Conservation (phyloP, 2,888 invertebrate genomes). For the Synanthedon formicaeformis region DNA sequence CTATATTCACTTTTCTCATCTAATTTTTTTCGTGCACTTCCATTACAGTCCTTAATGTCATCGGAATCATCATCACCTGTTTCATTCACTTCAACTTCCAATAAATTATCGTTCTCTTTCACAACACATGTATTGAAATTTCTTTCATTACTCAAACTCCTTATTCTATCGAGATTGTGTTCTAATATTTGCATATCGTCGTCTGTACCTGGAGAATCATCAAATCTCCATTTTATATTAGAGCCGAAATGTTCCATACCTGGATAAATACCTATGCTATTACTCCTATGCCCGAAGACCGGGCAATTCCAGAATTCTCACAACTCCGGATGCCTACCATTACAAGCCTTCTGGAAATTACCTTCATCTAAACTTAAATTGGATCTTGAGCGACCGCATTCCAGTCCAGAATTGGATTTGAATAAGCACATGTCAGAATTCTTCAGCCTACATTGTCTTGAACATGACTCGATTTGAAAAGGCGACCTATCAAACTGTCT, state of each 20-base stretch:
- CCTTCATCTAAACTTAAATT: slow-evolving; percentile 63
- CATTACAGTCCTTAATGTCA: slow-evolving; percentile 45
- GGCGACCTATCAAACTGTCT: slow-evolving; percentile 57
- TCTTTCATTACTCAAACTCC: slow-evolving; percentile 58
- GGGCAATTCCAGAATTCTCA: slow-evolving; percentile 67
- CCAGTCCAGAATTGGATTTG: slow-evolving; percentile 47
- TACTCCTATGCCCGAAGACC: slow-evolving; percentile 67
- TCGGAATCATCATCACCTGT: slow-evolving; percentile 45
- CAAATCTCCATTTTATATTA: slow-evolving; percentile 63
- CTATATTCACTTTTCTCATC: slow-evolving; percentile 60
- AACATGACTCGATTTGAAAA: slow-evolving; percentile 62
- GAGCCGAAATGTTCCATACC: slow-evolving; percentile 64
- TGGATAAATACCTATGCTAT: slow-evolving; percentile 61
- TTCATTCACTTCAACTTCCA: slow-evolving; percentile 61
- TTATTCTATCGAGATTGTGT: slow-evolving; percentile 62
- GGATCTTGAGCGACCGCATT: slow-evolving; percentile 59
- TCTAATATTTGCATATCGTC: slow-evolving; percentile 55
- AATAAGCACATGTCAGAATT: slow-evolving; percentile 62
- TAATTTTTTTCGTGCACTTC: slow-evolving; percentile 39
- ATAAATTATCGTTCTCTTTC: slow-evolving; percentile 51
- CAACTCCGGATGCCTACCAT: slow-evolving; percentile 64
- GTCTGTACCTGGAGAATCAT: slow-evolving; percentile 43
- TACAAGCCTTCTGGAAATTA: slow-evolving; percentile 59
- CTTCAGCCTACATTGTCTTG: slow-evolving; percentile 59
- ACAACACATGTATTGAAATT: slow-evolving; percentile 43